Conservation (phyloP, 1,140 invertebrate species). For the Medauroidea extradentata region DNA sequence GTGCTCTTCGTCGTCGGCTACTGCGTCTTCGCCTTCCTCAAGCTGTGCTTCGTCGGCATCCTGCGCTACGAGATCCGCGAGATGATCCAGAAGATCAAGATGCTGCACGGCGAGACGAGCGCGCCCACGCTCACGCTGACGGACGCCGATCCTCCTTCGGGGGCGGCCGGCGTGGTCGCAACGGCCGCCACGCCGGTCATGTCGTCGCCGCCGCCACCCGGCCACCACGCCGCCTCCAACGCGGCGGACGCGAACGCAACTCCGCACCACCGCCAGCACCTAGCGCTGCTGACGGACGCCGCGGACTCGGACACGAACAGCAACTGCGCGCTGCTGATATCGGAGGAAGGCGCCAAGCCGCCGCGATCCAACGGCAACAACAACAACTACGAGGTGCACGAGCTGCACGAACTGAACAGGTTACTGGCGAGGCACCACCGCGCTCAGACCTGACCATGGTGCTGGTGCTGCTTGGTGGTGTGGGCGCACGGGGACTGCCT, state of each 20-base stretch:
- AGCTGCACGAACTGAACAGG: constrained; percentile 43
- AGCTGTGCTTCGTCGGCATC: constrained; percentile 85
- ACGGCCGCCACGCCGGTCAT: not conserved
- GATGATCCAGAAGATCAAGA: constrained; percentile 84
- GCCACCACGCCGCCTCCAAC: not conserved
- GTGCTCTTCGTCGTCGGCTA: constrained; percentile 80
- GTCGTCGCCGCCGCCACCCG: not conserved
- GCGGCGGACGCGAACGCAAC: not conserved
- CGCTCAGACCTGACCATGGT: constrained; percentile 31
- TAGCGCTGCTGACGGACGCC: constrained; percentile 49
- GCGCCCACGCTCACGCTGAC: constrained; percentile 15
- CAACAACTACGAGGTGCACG: constrained; percentile 71
- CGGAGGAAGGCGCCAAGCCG: constrained; percentile 34
- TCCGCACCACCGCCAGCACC: constrained; percentile 16
- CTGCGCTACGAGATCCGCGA: constrained; percentile 60
- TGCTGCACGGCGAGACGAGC: constrained; percentile 47
- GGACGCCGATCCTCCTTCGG: constrained; percentile 31
- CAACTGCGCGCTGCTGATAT: constrained; percentile 55
- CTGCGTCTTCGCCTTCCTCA: constrained; percentile 85
- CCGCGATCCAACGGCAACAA: constrained; percentile 54
- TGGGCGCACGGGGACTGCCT: no score
- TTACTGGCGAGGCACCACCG: constrained; percentile 25
- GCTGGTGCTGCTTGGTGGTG: not conserved
- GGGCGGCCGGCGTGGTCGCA: constrained; percentile 11
- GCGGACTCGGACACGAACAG: constrained; percentile 61